A percentile compares a stretch with the other conserved stretches of the same genome.
Evolutionary conservation across 64 coral and sea anemone species (phyloP).

Genomic region (Pocillopora damicornis): DNA sequence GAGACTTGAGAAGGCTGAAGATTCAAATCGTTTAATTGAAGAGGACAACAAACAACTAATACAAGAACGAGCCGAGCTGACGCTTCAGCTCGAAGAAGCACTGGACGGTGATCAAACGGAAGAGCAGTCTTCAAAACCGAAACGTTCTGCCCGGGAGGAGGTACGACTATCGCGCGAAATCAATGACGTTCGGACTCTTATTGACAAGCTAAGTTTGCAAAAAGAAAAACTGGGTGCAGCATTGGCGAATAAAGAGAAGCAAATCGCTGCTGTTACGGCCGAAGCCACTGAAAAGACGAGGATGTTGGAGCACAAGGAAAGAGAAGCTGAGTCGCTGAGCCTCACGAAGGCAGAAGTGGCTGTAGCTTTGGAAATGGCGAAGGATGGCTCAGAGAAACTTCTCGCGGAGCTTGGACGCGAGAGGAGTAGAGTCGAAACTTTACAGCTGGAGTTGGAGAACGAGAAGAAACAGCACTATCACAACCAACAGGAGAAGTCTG

Average conservation of each 20-base stretch:
- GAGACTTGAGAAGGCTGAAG: slow-evolving; percentile 18
- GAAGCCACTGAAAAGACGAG: slow-evolving; percentile 19
- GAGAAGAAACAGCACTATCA: neutral
- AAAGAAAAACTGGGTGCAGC: slow-evolving; percentile 29
- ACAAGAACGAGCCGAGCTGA: slow-evolving; percentile 25
- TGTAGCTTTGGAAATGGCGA: slow-evolving; percentile 23
- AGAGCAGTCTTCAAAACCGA: neutral
- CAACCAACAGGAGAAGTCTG: neutral
- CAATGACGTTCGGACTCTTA: slow-evolving; percentile 27
- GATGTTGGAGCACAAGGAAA: slow-evolving; percentile 33
- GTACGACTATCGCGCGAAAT: slow-evolving; percentile 30
- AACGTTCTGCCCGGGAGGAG: neutral
- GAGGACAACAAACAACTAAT: slow-evolving; percentile 19
- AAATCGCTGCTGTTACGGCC: slow-evolving; percentile 23
- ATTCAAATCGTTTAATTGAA: slow-evolving; percentile 4
- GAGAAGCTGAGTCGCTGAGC: slow-evolving; percentile 31
- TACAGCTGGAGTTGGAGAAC: slow-evolving; percentile 14
- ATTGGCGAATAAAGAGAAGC: slow-evolving; percentile 21
- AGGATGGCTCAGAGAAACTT: slow-evolving; percentile 16
- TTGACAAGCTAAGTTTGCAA: slow-evolving; percentile 37
- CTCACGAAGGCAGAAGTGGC: slow-evolving; percentile 14
- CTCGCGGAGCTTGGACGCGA: slow-evolving; percentile 6
- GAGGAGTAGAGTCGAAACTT: neutral
- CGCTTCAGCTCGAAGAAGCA: slow-evolving; percentile 26
- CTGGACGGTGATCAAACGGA: slow-evolving; percentile 3